A percentile compares a stretch with the other conserved stretches of the same genome.
phyloP scores from a whole-genome alignment of 2,888 invertebrate genomes.

The Nysson spinosus region DNA sequence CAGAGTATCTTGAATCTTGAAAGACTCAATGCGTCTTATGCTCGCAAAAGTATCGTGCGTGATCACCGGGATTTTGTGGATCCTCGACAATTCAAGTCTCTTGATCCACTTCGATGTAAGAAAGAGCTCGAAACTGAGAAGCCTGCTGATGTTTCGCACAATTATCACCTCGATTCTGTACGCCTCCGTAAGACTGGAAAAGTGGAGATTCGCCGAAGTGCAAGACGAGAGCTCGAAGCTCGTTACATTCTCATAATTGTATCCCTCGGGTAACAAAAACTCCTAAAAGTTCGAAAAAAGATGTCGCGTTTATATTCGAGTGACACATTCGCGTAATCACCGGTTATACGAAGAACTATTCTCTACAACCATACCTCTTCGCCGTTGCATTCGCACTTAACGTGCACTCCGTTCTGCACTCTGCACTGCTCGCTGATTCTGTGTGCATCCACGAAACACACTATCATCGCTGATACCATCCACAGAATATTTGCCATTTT shows the following conservation, averaged over 20 bases:
- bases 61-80: slow-evolving; percentile 57
- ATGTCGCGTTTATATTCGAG: background rate
- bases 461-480: background rate
- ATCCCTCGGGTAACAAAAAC: slow-evolving; percentile 56
- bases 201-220: slow-evolving; percentile 51
- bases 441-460: slow-evolving; percentile 15
- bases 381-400: slow-evolving; percentile 57
- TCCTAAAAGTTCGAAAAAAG: slow-evolving; percentile 50
- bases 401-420: slow-evolving; percentile 29
- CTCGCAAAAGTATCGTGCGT: slow-evolving; percentile 52
- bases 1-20: slow-evolving; percentile 56
- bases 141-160: slow-evolving; percentile 61
- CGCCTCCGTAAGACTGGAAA: slow-evolving; percentile 55
- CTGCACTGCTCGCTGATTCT: slow-evolving; percentile 56
- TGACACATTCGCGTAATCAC: background rate
- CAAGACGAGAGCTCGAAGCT: slow-evolving; percentile 59
- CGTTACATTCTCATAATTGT: slow-evolving; percentile 58
- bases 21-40: slow-evolving; percentile 46
- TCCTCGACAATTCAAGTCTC: slow-evolving; percentile 51
- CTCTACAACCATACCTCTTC: slow-evolving; percentile 55
- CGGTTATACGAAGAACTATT: background rate
- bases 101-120: slow-evolving; percentile 44
- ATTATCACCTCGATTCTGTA: slow-evolving; percentile 50
- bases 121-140: slow-evolving; percentile 52
- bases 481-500: slow-evolving; percentile 6